Percentiles rank a stretch among this genome's conserved stretches.
Evolutionary conservation across 2,797 vertebrate genomes (phyloP).

Genomic region (Diplodus puntazzo): DNA sequence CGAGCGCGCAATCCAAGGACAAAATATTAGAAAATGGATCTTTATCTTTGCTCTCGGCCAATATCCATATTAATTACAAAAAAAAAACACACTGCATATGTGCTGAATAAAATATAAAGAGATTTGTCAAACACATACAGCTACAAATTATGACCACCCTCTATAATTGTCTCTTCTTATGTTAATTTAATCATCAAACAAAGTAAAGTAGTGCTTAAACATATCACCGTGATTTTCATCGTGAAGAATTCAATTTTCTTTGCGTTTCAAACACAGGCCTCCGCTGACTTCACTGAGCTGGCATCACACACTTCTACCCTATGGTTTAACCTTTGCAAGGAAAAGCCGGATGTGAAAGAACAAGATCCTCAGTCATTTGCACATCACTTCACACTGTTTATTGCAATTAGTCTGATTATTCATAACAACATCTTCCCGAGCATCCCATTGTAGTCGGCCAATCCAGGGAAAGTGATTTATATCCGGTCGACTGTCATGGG

Average conservation of each 20-base stretch:
- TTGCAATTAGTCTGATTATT: conserved; percentile 75
- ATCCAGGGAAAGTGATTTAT: conserved; percentile 77
- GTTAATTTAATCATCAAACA: conserved; percentile 48
- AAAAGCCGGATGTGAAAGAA: conserved; percentile 54
- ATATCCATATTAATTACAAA: conserved; percentile 87
- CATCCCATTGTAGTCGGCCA: conserved; percentile 61
- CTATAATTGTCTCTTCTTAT: conserved; percentile 34
- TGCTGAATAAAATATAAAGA: conserved; percentile 80
- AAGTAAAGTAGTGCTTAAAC: conserved; percentile 17
- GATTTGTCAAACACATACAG: conserved; percentile 70
- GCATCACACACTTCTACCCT: conserved; percentile 23
- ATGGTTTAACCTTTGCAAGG: conserved; percentile 64
- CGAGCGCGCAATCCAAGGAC: conserved; percentile 86
- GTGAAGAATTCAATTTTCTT: not conserved
- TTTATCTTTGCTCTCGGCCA: conserved; percentile 88
- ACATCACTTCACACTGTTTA: conserved; percentile 76
- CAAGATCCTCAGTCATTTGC: conserved; percentile 66
- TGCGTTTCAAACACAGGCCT: not conserved
- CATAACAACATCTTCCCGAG: conserved; percentile 68
- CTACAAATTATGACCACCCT: conserved; percentile 56
- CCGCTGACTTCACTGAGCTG: conserved; percentile 17
- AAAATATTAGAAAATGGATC: conserved; percentile 88
- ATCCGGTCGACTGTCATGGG: conserved; percentile 63
- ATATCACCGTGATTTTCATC: not conserved
- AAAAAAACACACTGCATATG: conserved; percentile 70